Percentiles rank a stretch among this genome's conserved stretches.
phyloP scores from a whole-genome alignment of 2,888 invertebrate genomes.

The Cordilura impudica region DNA sequence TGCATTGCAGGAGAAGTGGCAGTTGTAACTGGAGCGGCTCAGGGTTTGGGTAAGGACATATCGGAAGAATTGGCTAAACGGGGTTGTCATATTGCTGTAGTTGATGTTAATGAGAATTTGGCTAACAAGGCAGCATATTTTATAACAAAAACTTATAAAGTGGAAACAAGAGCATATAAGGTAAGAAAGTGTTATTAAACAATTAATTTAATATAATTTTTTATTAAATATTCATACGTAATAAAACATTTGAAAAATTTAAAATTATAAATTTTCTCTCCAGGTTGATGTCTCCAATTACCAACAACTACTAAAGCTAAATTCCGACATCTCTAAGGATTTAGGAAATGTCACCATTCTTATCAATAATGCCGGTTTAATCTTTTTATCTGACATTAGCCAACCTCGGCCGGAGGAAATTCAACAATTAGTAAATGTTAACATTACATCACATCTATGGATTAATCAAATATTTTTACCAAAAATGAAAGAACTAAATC shows the following conservation, averaged over 20 bases:
- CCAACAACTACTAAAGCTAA: constrained; percentile 65
- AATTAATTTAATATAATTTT: too few relatives aligned
- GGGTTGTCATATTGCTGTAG: constrained; percentile 73
- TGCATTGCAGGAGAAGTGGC: not conserved
- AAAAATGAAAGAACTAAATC: constrained; percentile 74
- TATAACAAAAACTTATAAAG: constrained; percentile 63
- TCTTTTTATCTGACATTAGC: constrained; percentile 62
- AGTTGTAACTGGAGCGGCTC: constrained; percentile 76
- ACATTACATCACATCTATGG: constrained; percentile 76
- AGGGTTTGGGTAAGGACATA: constrained; percentile 76
- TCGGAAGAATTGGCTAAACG: constrained; percentile 71
- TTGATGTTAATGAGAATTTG: constrained; percentile 69
- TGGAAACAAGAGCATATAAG: constrained; percentile 64
- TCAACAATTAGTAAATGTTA: constrained; percentile 75
- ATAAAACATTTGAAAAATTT: not conserved
- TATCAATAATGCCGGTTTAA: constrained; percentile 77
- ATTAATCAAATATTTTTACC: constrained; percentile 75
- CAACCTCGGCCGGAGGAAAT: constrained; percentile 71
- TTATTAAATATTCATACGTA: not conserved
- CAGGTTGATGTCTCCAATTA: constrained; percentile 70
- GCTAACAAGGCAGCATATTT: constrained; percentile 68
- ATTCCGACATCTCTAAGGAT: constrained; percentile 66
- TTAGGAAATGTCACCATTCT: constrained; percentile 76
- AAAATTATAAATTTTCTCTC: not conserved
- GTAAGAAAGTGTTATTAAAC: too few relatives aligned